Evolutionary conservation across 64 coral and sea anemone species (phyloP).

Genomic region (Trachythela sp.): DNA sequence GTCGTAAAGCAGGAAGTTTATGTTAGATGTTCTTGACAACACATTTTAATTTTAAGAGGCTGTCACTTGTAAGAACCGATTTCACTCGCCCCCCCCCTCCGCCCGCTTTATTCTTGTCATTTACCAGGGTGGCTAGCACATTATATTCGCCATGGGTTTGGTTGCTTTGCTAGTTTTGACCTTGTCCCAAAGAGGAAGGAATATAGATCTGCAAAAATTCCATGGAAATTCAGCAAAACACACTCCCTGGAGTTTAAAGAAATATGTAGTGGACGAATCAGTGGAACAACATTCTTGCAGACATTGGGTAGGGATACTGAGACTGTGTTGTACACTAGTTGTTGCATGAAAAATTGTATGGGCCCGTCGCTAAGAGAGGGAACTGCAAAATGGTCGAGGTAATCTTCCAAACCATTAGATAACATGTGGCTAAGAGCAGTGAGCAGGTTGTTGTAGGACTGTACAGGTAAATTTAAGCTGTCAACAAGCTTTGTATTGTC

Average conservation of each 20-base stretch:
- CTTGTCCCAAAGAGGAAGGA: slow-evolving; percentile 29
- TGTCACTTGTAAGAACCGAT: too few relatives aligned
- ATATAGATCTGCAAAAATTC: slow-evolving; percentile 36
- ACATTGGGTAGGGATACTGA: slow-evolving; percentile 21
- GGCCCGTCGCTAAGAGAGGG: not conserved
- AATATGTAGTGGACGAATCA: slow-evolving; percentile 15
- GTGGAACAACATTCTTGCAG: slow-evolving; percentile 19
- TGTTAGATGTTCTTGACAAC: too few relatives aligned
- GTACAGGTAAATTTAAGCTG: not conserved
- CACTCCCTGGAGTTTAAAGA: slow-evolving; percentile 43
- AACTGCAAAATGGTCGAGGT: slow-evolving; percentile 11
- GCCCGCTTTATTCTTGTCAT: too few relatives aligned
- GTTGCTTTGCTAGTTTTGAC: slow-evolving; percentile 54
- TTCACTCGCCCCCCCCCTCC: too few relatives aligned
- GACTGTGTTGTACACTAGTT: not conserved
- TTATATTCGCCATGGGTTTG: slow-evolving; percentile 45
- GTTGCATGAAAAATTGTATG: slow-evolving; percentile 7
- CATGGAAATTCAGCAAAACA: slow-evolving; percentile 35
- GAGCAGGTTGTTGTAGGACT: not conserved
- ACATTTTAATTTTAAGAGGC: too few relatives aligned
- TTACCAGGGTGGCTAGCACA: too few relatives aligned
- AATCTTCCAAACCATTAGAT: slow-evolving; percentile 14
- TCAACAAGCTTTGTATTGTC: slow-evolving; percentile 8
- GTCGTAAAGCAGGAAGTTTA: too few relatives aligned
- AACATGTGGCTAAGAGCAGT: not conserved